Evolutionary conservation across 2,113 vertebrate genomes (phyloP).

Genomic region (Clarias macrocephalus): DNA sequence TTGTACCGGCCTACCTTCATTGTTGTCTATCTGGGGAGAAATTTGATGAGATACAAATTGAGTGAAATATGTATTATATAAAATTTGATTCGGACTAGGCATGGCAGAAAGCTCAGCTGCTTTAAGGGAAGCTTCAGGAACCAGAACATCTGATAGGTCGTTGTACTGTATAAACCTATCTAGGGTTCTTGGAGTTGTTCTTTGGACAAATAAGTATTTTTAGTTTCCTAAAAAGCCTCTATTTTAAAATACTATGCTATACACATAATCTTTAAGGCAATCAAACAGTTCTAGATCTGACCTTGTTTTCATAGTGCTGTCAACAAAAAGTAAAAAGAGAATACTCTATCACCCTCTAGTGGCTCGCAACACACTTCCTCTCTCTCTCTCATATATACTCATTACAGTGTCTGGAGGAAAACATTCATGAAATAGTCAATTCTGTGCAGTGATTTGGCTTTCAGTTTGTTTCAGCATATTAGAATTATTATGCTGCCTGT

Average conservation of each 20-base stretch:
- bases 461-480: background rate
- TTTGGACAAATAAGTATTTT: background rate
- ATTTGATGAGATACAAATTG: background rate
- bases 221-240: background rate
- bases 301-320: background rate
- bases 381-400: background rate
- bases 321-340: background rate
- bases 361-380: background rate
- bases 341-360: conserved; percentile 37
- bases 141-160: background rate
- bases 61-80: background rate
- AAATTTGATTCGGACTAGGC: background rate
- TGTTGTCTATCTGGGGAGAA: background rate
- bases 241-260: background rate
- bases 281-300: background rate
- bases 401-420: background rate
- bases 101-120: background rate
- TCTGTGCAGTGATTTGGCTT: background rate
- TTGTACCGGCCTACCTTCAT: too few relatives aligned
- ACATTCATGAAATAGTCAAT: background rate
- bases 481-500: background rate
- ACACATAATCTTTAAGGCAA: background rate
- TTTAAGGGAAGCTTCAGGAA: background rate
- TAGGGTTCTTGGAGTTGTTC: background rate
- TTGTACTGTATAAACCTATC: background rate